Evolutionary conservation across 1,140 invertebrate genomes (phyloP), one percentile per base, ranked within the genome.

Genomic region (Pogonomyrmex californicus): DNA sequence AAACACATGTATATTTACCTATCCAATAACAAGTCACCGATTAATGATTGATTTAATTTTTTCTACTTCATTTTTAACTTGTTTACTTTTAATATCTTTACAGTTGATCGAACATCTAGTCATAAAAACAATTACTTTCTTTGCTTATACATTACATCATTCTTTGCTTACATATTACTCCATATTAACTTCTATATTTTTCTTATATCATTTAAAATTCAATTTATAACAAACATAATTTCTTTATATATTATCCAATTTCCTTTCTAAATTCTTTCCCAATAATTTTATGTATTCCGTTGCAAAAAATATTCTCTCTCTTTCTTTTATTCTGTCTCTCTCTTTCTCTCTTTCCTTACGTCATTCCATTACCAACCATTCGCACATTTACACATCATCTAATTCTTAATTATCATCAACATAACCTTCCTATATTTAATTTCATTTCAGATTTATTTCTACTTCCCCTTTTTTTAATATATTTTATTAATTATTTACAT

Each of bases 341-440:
- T 41, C 12, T 49, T 12, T 33, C n/a, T 70, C 47, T 9, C 7
- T 71, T 14, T 49, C 10, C 4, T 14, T 60, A 60, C 73, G 73
- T 56, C 73, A 76, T 44, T 62, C 23, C 33, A 12, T 77, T 47
- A 76, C 60, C 73, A 62, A 9, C 38, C 38, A 76, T 60, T 41
- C 71, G 17, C 5, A 33, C 75, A 62, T 44, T 33, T 44, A 77
- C 56, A 54, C 41, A 62, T 77, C 60, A 79, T 79, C 76, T 41
- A 30, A 62, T 47, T 62, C 44, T 58, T 38, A 14, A 38, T 49
- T 79, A 14, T 33, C 30, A 10, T 2, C 38, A 30, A 65, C 60
- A 79, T 79, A 79, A 79, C 60, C 76, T 51, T 1, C 54, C 12
- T 30, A 1, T 14, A 4, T 49, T 9, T 51, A 33, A 33, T 2